Base-by-base conservation (phyloP, 2,113 vertebrate genomes). In the Xyliphius kryptos region DNA sequence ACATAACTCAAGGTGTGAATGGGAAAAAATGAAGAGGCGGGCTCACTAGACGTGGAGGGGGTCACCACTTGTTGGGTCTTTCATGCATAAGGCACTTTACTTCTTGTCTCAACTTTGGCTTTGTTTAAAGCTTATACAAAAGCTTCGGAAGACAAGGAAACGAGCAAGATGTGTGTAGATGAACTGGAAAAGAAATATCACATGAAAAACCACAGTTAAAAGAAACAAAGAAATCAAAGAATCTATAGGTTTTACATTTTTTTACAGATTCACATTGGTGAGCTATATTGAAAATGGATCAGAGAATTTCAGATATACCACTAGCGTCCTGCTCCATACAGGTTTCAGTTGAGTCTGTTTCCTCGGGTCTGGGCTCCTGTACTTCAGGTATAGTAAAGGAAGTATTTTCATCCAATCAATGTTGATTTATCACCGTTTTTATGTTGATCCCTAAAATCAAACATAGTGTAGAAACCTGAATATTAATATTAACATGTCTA, bases 381-480 rank as follows among this genome's bases (percentile, higher is more conserved):
- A 68, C 72, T 75, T 82, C 71, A 13, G 82, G 5, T 69, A 79
- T 14, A 76, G 67, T 62, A 75, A 73, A 75, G 76, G 56, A 6
- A 17, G 3, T 43, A 3, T 5, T 9, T 10, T n/a, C n/a, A n/a
- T 22, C n/a, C 6, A 22, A 0, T 15, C 15, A 3, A 37, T 41
- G 17, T 53, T 37, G 2, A 9, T n/a, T n/a, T n/a, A n/a, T n/a
- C n/a, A n/a, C n/a, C n/a, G n/a, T n/a, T n/a, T n/a, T n/a, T n/a
- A n/a, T n/a, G n/a, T n/a, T n/a, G n/a, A n/a, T n/a, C n/a, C n/a
- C n/a, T n/a, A n/a, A n/a, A n/a, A n/a, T n/a, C n/a, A n/a, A n/a
- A n/a, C n/a, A n/a, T n/a, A n/a, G n/a, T n/a, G n/a, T n/a, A n/a
- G n/a, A n/a, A n/a, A n/a, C n/a, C n/a, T n/a, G n/a, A n/a, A n/a